Evolutionary conservation across 2,888 invertebrate genomes (phyloP), one percentile per base, ranked within the genome.

Genomic region (Balanococcus diminutus): DNA sequence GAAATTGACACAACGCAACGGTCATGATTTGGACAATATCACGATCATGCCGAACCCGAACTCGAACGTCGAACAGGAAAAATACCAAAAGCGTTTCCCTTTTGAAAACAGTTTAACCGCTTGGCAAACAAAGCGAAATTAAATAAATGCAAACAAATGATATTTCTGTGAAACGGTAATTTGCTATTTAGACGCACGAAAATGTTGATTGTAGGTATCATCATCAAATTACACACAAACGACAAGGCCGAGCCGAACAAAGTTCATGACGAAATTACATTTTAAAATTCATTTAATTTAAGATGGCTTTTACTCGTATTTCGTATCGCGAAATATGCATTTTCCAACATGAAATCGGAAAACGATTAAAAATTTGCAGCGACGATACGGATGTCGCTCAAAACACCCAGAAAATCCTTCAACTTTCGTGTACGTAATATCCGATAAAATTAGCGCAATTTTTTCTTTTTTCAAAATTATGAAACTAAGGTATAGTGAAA

Each of bases 91-190:
- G 16, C 31, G 28, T 72, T n/a, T 8, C 32, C 16, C 72, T 72
- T 31, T 72, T 2, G 14, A 31, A 72, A 72, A 72, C 31, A 28
- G 32, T 32, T 31, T 31, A 28, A 25, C 72, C 72, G 72, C 32
- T 72, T 32, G 9, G 32, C 25, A 72, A 72, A 72, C 32, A 72
- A 31, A 14, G 16, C 72, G 6, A 72, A 72, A 72, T 61, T 72
- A 72, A 72, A 72, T 72, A 72, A 72, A 72, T 72, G 31, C 32
- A 72, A 72, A 72, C 72, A 72, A 28, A 72, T 61, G 32, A 72
- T 72, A 72, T 32, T 31, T 25, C 72, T 72, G n/a, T 72, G n/a
- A 31, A 72, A 31, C 32, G 16, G 72, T 72, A 72, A 72, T 72
- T 72, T 72, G 31, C 72, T 72, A 31, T 72, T 72, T 72, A n/a